Base-by-base conservation (phyloP, 2,797 vertebrate species). In the Chelmon rostratus region DNA sequence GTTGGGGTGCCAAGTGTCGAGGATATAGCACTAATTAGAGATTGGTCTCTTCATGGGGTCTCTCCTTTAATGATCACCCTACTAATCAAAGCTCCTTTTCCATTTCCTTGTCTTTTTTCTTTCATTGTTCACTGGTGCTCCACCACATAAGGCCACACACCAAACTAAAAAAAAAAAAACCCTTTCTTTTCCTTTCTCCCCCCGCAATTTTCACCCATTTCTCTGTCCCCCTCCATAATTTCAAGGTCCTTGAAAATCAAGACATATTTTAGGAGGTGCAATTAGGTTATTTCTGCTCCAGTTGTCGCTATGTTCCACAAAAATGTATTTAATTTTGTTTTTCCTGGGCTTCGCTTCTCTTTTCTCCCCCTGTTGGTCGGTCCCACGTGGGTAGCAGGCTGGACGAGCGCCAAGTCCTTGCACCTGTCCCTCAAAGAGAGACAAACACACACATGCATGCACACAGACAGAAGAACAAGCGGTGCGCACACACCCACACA, bases 341-440 rank as follows among this genome's bases (percentile, higher is more conserved):
- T 85, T 73, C 81, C 77, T 59, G n/a, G 58, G 62, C 81, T 38
- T 63, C 59, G 25, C 82, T 87, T 40, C 76, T 80, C 76, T 88
- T 82, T 76, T 53, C 70, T 62, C 77, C 76, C 70, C 81, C 61
- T 33, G 68, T 66, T 62, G 81, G 80, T 62, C 49, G n/a, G 65
- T 83, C 87, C 83, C 86, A 73, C 42, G 64, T 81, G 89, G 85
- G 58, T 23, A 53, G 70, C 74, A 4, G 44, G 56, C 68, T 87
- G 88, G 87, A 76, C 8, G 68, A 40, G 65, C 5, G 81, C 89
- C 92, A 90, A 92, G 88, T 91, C 90, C 91, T 90, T 91, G 86
- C 88, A 91, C 88, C 92, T 91, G 91, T 92, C 90, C 89, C 92
- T 93, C 88, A 87, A 88, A 85, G 40, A 76, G 83, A 92, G 66